phyloP scores from a whole-genome alignment of 2,888 invertebrate species.

The Hemicrepidius hirtus region DNA sequence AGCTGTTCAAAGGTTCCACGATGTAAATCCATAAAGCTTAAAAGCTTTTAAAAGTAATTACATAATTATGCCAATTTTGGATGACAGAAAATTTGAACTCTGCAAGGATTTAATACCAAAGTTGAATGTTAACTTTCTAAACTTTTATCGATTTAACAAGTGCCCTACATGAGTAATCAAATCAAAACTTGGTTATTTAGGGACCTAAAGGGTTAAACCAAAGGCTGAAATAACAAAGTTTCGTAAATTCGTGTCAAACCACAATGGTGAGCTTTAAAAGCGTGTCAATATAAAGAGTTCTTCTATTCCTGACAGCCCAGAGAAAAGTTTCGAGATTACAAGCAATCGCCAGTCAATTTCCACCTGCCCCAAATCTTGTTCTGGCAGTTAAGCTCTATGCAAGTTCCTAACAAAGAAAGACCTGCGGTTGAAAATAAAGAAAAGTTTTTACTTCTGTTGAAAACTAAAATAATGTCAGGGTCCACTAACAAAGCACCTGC shows the following conservation, averaged over 20 bases:
- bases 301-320: neutral
- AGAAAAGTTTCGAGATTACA: constrained; percentile 13
- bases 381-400: neutral
- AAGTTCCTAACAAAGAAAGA: constrained; percentile 8
- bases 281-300: constrained; percentile 1
- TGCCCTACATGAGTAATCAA: neutral
- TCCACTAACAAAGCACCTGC: constrained; percentile 37
- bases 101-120: neutral
- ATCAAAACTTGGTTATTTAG: constrained; percentile 7
- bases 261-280: neutral
- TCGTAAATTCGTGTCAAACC: neutral
- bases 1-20: neutral
- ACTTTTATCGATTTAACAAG: neutral
- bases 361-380: constrained; percentile 26
- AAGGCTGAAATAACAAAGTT: neutral
- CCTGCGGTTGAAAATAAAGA: constrained; percentile 20
- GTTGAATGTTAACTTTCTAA: neutral
- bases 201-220: neutral
- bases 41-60: constrained; percentile 12
- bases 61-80: neutral
- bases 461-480: constrained; percentile 36
- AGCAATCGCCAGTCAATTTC: constrained; percentile 12
- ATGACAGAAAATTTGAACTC: neutral
- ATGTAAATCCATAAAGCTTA: neutral
- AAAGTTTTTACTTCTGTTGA: constrained; percentile 32